Base-by-base conservation (phyloP, 2,888 invertebrate species). In the Thereva nobilitata region DNA sequence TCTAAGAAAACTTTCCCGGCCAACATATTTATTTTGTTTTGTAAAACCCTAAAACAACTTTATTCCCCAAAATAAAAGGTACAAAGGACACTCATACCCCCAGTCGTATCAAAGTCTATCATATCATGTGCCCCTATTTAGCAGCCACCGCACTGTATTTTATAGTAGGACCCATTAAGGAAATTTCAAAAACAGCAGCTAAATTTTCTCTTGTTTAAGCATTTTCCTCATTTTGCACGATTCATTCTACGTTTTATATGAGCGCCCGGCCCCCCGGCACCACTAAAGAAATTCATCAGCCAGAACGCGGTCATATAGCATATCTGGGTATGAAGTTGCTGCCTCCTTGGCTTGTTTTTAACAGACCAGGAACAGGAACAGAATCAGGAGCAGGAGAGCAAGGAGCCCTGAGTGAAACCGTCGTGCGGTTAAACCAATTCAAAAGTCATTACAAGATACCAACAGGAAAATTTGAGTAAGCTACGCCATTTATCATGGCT, bases 381-480 rank as follows among this genome's bases (percentile, higher is more conserved):
- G 23, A 23, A 23, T 23, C 23, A 2, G 23, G 23, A 23, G 23
- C 23, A 23, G 23, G 23, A 23, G 23, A 23, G 23, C 23, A 23
- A 23, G 23, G 23, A 23, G 38, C 38, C 37, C 38, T 53, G 53
- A 38, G 53, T 53, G 38, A 38, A 41, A 41, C 42, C 23, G 55
- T 55, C 55, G 41, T 55, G 55, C 38, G 59, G 59, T 12, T 47
- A 59, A 59, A 59, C 38, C 59, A 59, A 59, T 59, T 59, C 47
- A 59, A 59, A 59, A 59, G 59, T 59, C 49, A 59, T 59, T 59
- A 47, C 59, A 47, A 59, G 47, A 59, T 47, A 47, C 59, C 59
- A 47, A 59, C 45, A 49, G 47, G 47, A 41, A 59, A 45, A 59
- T 59, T 59, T 47, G 10, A 37, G 37, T 59, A 59, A 59, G 47